Conservation (phyloP, 2,113 vertebrate species). For the Oreochromis spilurus region DNA sequence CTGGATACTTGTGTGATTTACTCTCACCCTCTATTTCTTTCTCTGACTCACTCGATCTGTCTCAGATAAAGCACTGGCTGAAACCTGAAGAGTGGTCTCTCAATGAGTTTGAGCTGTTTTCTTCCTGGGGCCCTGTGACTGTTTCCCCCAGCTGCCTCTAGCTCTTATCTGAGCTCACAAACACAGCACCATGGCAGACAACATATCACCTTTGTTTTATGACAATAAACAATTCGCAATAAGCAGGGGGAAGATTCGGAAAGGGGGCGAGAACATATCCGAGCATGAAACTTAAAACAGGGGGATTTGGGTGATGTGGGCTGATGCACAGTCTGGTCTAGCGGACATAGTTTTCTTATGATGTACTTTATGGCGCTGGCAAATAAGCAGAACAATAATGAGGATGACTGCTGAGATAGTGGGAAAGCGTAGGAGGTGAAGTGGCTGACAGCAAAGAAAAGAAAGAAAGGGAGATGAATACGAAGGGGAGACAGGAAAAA, state of each 20-base stretch:
- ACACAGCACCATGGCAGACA: neutral
- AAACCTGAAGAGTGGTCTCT: neutral
- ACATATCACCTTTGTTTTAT: neutral
- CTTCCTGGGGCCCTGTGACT: neutral
- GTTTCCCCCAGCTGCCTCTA: neutral
- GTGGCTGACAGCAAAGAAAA: neutral
- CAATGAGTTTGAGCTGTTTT: neutral
- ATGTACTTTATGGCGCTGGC: constrained; percentile 25
- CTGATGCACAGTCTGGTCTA: neutral
- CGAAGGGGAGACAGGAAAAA: neutral
- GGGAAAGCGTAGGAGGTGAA: constrained; percentile 26
- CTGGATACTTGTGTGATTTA: constrained; percentile 4
- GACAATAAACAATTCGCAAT: neutral
- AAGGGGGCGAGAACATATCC: neutral
- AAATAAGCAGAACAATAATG: constrained; percentile 36
- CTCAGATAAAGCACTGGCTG: neutral
- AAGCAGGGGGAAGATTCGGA: neutral
- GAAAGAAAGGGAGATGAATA: neutral
- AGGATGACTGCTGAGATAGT: constrained; percentile 33
- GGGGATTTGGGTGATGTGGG: neutral
- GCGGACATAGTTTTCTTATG: constrained; percentile 32
- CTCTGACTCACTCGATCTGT: neutral
- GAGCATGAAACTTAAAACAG: neutral
- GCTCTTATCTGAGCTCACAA: neutral
- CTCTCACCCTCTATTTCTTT: neutral